phyloP scores from a whole-genome alignment of 1,140 invertebrate genomes.

The Mya arenaria region DNA sequence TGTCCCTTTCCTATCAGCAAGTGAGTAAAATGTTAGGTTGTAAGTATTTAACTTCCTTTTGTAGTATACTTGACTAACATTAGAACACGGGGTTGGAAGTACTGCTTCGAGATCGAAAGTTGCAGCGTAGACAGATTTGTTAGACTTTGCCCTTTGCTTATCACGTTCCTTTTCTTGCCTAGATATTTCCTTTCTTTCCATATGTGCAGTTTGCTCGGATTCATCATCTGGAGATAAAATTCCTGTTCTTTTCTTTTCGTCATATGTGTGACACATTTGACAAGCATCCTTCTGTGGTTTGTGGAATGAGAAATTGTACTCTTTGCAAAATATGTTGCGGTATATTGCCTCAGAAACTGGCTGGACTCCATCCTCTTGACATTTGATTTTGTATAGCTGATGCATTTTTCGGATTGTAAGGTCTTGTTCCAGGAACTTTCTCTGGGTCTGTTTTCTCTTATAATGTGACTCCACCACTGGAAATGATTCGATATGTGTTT shows the following conservation, averaged over 20 bases:
- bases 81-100: slow-evolving; percentile 49
- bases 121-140: background rate
- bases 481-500: slow-evolving; percentile 38
- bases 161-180: slow-evolving; percentile 43
- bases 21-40: slow-evolving; percentile 63
- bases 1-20: slow-evolving; percentile 46
- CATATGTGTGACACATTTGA: background rate
- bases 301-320: slow-evolving; percentile 56
- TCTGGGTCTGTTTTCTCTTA: slow-evolving; percentile 37
- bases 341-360: slow-evolving; percentile 21
- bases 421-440: background rate
- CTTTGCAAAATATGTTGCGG: slow-evolving; percentile 41
- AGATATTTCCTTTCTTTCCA: slow-evolving; percentile 38
- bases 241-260: background rate
- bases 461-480: slow-evolving; percentile 44
- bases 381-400: slow-evolving; percentile 30
- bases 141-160: slow-evolving; percentile 2
- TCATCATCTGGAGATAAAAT: background rate
- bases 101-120: slow-evolving; percentile 64
- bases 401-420: slow-evolving; percentile 45
- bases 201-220: slow-evolving; percentile 12
- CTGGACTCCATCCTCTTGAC: background rate
- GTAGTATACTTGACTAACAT: slow-evolving; percentile 68
- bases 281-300: slow-evolving; percentile 45
- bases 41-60: slow-evolving; percentile 64